phyloP scores from a whole-genome alignment of 2,113 vertebrate species.

The Stercorarius parasiticus region DNA sequence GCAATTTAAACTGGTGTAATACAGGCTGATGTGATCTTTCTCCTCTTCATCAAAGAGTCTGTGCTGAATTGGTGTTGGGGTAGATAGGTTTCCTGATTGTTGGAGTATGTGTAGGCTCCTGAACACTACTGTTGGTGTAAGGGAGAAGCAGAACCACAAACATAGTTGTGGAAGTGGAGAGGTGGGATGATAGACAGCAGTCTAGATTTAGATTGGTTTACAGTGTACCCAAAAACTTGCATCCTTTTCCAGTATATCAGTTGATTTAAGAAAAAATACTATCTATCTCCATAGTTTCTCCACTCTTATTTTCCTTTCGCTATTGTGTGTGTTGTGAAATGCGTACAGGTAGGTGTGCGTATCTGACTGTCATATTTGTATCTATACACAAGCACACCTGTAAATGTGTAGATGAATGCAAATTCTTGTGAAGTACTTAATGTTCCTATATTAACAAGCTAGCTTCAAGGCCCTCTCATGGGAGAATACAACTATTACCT shows the following conservation, averaged over 20 bases:
- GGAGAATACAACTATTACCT: neutral
- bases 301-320: neutral
- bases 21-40: neutral
- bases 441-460: neutral
- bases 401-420: accelerated
- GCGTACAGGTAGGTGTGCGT: no score
- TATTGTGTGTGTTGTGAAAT: neutral
- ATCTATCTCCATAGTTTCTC: neutral
- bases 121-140: accelerated
- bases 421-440: neutral
- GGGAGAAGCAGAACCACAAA: neutral
- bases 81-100: neutral
- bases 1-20: neutral
- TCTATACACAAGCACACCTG: neutral
- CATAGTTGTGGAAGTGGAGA: neutral
- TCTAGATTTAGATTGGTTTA: neutral
- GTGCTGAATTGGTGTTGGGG: neutral
- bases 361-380: neutral
- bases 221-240: neutral
- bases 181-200: neutral
- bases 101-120: neutral
- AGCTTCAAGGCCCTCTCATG: neutral
- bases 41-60: neutral
- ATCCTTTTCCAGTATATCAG: neutral
- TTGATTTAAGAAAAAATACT: neutral